Conservation (phyloP, 2,797 vertebrate genomes). For the Sebastes variabilis region DNA sequence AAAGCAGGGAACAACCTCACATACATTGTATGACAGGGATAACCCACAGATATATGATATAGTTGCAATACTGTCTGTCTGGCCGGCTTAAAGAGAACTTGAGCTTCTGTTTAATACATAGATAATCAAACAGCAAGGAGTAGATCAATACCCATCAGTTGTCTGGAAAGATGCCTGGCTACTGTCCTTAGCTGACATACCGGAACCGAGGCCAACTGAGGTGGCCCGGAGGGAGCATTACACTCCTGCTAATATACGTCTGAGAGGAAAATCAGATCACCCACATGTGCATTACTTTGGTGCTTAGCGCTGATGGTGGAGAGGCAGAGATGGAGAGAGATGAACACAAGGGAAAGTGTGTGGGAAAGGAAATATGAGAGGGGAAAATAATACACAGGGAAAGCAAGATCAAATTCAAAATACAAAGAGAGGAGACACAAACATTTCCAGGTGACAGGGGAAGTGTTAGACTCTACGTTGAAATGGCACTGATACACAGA, state of each 20-base stretch:
- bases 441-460: conserved; percentile 12
- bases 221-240: conserved; percentile 39
- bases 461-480: background rate
- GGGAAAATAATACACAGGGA: conserved; percentile 4
- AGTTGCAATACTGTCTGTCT: background rate
- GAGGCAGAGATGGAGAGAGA: conserved; percentile 19
- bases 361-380: conserved; percentile 50
- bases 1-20: background rate
- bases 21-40: background rate
- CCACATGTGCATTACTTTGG: conserved; percentile 40
- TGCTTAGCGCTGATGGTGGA: conserved; percentile 24
- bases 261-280: conserved; percentile 51
- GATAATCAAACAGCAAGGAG: conserved; percentile 51
- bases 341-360: conserved; percentile 25
- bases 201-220: conserved; percentile 41
- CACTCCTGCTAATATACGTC: conserved; percentile 41
- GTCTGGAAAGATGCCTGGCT: conserved; percentile 34
- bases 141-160: conserved; percentile 64
- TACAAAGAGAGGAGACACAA: background rate
- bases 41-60: background rate
- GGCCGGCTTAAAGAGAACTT: conserved; percentile 2
- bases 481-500: conserved; percentile 13
- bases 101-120: conserved; percentile 38
- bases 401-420: background rate
- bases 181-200: conserved; percentile 43